Conservation (phyloP, 2,888 invertebrate genomes). For the Xestia rhomboidea region DNA sequence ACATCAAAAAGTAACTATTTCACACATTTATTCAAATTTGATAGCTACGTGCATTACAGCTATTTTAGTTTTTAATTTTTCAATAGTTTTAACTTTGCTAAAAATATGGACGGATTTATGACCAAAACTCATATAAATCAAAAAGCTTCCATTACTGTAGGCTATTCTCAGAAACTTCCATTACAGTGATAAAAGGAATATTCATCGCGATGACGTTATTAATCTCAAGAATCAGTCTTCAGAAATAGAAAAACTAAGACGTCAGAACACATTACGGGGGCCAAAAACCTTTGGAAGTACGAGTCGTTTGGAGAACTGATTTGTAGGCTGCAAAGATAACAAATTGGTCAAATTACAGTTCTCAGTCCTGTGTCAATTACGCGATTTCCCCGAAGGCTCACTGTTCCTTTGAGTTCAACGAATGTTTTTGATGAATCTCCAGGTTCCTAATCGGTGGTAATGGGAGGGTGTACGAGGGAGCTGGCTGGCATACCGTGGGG, state of each 20-base stretch:
- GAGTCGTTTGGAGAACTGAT: conserved; percentile 23
- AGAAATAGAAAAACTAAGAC: conserved; percentile 9
- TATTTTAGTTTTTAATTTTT: background rate
- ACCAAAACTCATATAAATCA: conserved; percentile 5
- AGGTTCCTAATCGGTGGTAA: conserved; percentile 91
- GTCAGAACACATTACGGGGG: background rate
- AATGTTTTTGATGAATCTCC: conserved; percentile 55
- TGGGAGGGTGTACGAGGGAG: conserved; percentile 91
- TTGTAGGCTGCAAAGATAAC: conserved; percentile 23
- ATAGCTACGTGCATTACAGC: background rate
- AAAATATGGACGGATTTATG: conserved; percentile 6
- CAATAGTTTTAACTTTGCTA: background rate
- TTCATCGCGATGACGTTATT: background rate
- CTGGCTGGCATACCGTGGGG: conserved; percentile 90
- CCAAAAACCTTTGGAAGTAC: conserved; percentile 21
- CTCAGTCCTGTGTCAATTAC: conserved; percentile 15
- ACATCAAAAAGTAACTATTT: background rate
- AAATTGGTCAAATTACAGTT: conserved; percentile 41
- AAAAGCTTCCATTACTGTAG: conserved; percentile 7
- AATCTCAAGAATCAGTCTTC: background rate
- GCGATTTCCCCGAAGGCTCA: conserved; percentile 51
- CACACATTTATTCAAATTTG: background rate
- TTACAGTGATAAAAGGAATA: conserved; percentile 4
- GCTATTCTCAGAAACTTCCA: conserved; percentile 13
- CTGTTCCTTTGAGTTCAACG: conserved; percentile 26